Conservation (phyloP, 2,888 invertebrate species). For the Mesorhabditis spiculigera region DNA sequence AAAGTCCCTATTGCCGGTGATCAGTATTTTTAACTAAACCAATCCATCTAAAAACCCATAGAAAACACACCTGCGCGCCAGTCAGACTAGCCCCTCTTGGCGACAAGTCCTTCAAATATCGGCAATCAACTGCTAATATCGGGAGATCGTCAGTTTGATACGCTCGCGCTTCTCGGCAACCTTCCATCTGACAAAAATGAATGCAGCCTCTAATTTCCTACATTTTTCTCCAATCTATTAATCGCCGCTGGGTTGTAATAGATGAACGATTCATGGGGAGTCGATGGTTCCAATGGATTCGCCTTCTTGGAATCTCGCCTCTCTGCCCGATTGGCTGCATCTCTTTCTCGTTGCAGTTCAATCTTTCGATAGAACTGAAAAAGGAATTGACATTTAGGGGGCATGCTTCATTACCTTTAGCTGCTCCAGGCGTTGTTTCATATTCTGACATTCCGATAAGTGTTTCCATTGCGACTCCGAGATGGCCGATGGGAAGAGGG, state of each 20-base stretch:
- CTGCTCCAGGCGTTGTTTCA: background rate
- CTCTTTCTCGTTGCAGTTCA: background rate
- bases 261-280: no score
- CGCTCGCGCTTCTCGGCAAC: no score
- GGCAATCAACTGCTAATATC: constrained; percentile 48
- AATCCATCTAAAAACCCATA: constrained; percentile 16
- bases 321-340: no score
- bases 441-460: background rate
- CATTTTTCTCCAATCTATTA: no score
- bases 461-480: background rate
- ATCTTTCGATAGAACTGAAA: background rate
- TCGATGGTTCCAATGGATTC: no score
- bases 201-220: no score
- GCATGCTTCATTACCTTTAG: background rate
- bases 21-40: background rate
- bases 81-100: constrained; percentile 45
- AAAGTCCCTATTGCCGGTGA: background rate
- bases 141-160: constrained; percentile 22
- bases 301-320: no score
- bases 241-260: no score
- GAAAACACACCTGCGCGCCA: constrained; percentile 39
- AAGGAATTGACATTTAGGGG: background rate
- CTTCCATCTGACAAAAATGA: no score
- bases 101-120: constrained; percentile 40
- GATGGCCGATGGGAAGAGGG: background rate